phyloP scores from a whole-genome alignment of 2,888 invertebrate genomes.

The Falcaria lacertinaria region DNA sequence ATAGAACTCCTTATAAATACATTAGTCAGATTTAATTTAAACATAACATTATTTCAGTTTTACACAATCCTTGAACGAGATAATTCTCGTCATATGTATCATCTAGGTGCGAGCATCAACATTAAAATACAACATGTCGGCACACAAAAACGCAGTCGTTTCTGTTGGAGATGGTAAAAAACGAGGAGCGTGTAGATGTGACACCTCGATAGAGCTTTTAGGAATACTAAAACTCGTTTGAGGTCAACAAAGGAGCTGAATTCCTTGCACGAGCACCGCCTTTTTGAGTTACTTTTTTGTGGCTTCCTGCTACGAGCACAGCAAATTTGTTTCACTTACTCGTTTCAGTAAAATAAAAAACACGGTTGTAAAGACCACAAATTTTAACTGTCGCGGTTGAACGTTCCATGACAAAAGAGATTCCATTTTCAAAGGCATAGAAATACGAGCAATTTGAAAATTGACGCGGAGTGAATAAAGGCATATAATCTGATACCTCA shows the following conservation, averaged over 20 bases:
- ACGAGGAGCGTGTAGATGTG: constrained; percentile 34
- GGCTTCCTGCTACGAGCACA: constrained; percentile 30
- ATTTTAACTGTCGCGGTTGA: too few species aligned
- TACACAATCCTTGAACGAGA: too few species aligned
- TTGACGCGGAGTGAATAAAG: too few species aligned
- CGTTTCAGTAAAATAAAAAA: too few species aligned
- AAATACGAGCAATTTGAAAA: too few species aligned
- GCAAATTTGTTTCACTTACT: constrained; percentile 40
- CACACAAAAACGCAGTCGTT: constrained; percentile 4
- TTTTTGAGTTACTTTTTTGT: constrained; percentile 44
- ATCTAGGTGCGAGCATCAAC: neutral
- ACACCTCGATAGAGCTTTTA: constrained; percentile 40
- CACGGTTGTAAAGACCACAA: too few species aligned
- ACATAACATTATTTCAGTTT: too few species aligned
- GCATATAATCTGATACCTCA: too few species aligned
- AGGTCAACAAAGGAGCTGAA: constrained; percentile 41
- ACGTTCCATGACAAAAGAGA: too few species aligned
- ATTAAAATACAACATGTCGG: neutral
- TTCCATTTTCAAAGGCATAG: neutral
- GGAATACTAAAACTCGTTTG: constrained; percentile 42
- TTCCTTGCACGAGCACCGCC: constrained; percentile 55
- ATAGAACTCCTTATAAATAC: too few species aligned
- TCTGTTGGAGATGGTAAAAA: constrained; percentile 15
- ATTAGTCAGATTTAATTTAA: too few species aligned
- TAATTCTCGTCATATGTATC: too few species aligned